These are phyloP conservation scores for Embiotoca jacksoni DNA, from an alignment of 2,113 vertebrate species.

Conservation along the genomic window DNA sequence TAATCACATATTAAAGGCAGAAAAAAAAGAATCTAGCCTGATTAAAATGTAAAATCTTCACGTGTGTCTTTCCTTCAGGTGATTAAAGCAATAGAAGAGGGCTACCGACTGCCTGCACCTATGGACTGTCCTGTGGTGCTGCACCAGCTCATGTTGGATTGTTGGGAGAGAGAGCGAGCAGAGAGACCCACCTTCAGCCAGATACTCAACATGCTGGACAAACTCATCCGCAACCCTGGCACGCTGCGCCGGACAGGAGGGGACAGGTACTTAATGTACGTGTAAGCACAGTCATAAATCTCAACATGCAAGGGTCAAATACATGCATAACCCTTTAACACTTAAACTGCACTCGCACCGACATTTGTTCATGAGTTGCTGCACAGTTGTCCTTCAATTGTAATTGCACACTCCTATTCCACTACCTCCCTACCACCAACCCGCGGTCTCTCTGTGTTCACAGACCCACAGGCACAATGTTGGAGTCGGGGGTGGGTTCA, in stretches of 20 bases:
- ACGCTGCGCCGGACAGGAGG: slow-evolving; percentile 94
- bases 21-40: background rate
- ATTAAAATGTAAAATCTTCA: background rate
- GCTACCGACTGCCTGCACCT: slow-evolving; percentile 94
- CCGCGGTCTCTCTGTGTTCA: slow-evolving; percentile 30
- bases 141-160: slow-evolving; percentile 98
- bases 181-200: slow-evolving; percentile 97
- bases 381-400: background rate
- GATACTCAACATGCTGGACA: slow-evolving; percentile 99
- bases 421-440: background rate
- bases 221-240: slow-evolving; percentile 97
- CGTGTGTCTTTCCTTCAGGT: slow-evolving; percentile 81
- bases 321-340: background rate
- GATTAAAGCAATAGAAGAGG: slow-evolving; percentile 98
- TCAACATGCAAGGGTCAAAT: background rate
- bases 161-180: slow-evolving; percentile 95
- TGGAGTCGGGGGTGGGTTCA: slow-evolving; percentile 92
- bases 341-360: background rate
- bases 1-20: too few relatives aligned
- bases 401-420: slow-evolving; percentile 13
- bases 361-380: background rate
- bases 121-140: slow-evolving; percentile 97
- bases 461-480: slow-evolving; percentile 90
- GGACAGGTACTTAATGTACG: slow-evolving; percentile 85
- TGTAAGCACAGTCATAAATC: background rate